Evolutionary conservation across 1,140 invertebrate species (phyloP), one percentile per base, ranked within the genome.

Genomic region (Lordiphosa mommai): DNA sequence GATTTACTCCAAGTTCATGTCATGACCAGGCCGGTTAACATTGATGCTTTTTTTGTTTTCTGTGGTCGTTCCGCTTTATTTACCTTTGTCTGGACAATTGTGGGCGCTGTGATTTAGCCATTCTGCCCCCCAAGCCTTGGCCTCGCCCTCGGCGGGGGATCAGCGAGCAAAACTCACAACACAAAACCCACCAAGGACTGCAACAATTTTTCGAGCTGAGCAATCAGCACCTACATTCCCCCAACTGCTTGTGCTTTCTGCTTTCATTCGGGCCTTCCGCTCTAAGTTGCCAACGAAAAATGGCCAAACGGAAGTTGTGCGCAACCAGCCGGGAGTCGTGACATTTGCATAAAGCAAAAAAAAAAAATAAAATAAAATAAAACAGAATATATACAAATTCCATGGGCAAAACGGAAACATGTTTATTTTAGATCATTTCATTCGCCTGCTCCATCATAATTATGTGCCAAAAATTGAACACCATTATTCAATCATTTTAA

Each of bases 301-400:
- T 70, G 50, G 50, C 43, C 36, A 61, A 74, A 43, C 77, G 76
- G 71, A 80, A 71, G 61, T 82, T 82, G 61, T 57, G 71, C 76
- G 52, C 76, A 76, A 82, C 71, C 61, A 84, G 72, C 66, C 71
- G 57, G 57, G 23, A 63, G 43, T 76, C 77, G 55, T 71, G 61
- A 43, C 57, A 82, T 80, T 80, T 76, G 77, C 76, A 80, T 80
- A 74, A 82, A 55, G 53, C 58, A 74, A 34, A 30, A 14, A 12
- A 47, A 38, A 8, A 17, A 37, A 9, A 3, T 37, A 9, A 1
- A 1, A 33, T 8, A n/a, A 37, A 37, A 37, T 37, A 3, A 9
- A 37, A 13, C 14, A 41, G 38, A 41, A 20, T 23, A 41, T 41
- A 14, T 34, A 38, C 12, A 37, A 59, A 49, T 53, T 58, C 49